phyloP scores from a whole-genome alignment of 2,797 vertebrate species.

The Chaetodon trifasciatus region DNA sequence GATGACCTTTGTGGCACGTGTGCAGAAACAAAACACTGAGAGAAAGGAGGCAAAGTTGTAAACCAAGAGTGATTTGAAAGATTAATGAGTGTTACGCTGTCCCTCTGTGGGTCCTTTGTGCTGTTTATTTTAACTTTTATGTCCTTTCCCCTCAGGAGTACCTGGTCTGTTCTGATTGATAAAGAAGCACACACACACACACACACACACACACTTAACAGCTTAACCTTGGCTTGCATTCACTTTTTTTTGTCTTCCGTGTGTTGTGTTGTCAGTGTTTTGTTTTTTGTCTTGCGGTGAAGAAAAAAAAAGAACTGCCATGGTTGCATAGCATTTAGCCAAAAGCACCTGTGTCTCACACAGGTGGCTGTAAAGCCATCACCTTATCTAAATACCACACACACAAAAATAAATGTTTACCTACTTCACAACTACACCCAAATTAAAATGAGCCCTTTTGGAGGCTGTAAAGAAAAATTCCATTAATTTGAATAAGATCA shows the following conservation, averaged over 20 bases:
- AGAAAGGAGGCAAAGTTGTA: conserved; percentile 8
- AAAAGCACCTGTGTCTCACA: neutral
- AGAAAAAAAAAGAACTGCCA: too few species aligned
- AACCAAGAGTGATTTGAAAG: conserved; percentile 37
- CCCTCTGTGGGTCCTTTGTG: neutral
- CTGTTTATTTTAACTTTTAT: conserved; percentile 21
- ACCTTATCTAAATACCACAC: neutral
- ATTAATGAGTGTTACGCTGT: conserved; percentile 24
- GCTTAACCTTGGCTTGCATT: too few species aligned
- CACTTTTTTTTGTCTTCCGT: too few species aligned
- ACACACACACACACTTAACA: too few species aligned
- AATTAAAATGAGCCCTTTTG: neutral
- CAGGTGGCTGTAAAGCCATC: neutral
- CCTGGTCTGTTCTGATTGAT: conserved; percentile 8
- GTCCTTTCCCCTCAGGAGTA: conserved; percentile 24
- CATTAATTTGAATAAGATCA: conserved; percentile 17
- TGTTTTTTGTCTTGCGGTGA: too few species aligned
- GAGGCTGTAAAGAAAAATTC: neutral
- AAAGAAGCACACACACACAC: neutral
- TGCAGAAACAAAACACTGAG: conserved; percentile 24
- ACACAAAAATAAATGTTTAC: neutral
- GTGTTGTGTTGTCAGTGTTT: too few species aligned
- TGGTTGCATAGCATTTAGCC: neutral
- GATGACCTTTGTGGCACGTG: conserved; percentile 32
- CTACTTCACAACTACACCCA: neutral